Base-by-base conservation (phyloP, 2,888 invertebrate species). In the Pollenia amentaria region DNA sequence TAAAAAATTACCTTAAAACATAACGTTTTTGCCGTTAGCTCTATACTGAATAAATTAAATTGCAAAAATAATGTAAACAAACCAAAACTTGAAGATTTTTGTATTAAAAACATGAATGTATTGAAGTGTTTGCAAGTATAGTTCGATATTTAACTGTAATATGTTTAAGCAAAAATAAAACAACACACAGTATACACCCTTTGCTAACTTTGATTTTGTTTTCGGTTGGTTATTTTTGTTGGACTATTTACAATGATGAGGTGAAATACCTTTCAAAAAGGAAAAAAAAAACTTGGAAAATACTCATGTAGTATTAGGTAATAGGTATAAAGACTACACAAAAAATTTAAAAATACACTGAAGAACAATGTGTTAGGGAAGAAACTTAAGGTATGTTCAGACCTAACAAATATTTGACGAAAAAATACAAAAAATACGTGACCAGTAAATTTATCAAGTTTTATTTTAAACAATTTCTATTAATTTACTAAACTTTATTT, bases 201-300 rank as follows among this genome's bases (percentile, higher is more conserved):
- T 78, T 83, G 18, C 77, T 64, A 57, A 72, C 64, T 77, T 64
- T 78, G 78, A 72, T 65, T 84, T 65, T 73, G 21, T 18, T 48
- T 38, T 42, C 40, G 62, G 40, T 40, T 46, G 51, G 57, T 60
- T 14, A 16, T 80, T 67, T 65, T 55, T 48, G 60, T 78, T 78
- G 62, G 62, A 51, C 67, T 16, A 65, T 78, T 78, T 64, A 72
- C 65, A 70, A 60, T 72, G 64, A 80, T 42, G 57, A 80, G 83
- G 75, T 76, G 75, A 86, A 83, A 83, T 42, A 73, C 78, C 73
- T 85, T 57, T 67, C 79, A 8, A 44, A 72, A 48, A 1, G 16
- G 29, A 48, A 62, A 51, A 21, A 18, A 60, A 44, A 53, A 53
- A 44, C 12, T 29, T 6, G 51, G 6, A 46, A 51, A 64, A 72